These are phyloP conservation scores for Heliothis virescens DNA, from an alignment of 1,140 invertebrate genomes.

Conservation along the genomic window DNA sequence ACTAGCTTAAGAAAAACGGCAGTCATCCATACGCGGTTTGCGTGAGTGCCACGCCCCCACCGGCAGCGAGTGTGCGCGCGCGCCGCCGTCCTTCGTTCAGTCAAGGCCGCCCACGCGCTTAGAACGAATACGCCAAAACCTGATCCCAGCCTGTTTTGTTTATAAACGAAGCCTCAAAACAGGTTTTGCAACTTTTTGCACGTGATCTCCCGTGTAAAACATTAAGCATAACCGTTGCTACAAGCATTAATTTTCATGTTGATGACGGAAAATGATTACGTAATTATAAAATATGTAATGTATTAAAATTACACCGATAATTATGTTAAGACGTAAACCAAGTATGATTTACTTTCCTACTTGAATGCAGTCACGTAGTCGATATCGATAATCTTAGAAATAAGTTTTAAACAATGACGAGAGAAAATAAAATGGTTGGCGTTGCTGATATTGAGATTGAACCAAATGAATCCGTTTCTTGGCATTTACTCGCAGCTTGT, in stretches of 20 bases:
- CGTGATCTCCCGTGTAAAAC: slow-evolving; percentile 34
- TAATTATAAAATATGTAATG: slow-evolving; percentile 6
- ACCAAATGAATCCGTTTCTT: slow-evolving; percentile 57
- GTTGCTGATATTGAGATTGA: slow-evolving; percentile 40
- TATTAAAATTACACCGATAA: slow-evolving; percentile 6
- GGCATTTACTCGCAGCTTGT: slow-evolving; percentile 60
- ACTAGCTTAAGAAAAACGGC: slow-evolving; percentile 46
- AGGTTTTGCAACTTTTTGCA: slow-evolving; percentile 54
- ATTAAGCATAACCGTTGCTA: background rate
- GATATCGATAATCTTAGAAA: slow-evolving; percentile 28
- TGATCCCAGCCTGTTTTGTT: slow-evolving; percentile 60
- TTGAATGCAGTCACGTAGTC: slow-evolving; percentile 14
- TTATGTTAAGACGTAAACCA: slow-evolving; percentile 2
- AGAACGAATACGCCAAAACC: slow-evolving; percentile 57
- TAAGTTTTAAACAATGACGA: slow-evolving; percentile 49
- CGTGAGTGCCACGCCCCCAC: slow-evolving; percentile 65
- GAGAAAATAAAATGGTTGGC: slow-evolving; percentile 23
- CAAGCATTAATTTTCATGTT: slow-evolving; percentile 18
- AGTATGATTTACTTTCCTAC: background rate
- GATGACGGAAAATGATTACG: background rate
- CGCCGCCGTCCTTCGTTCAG: slow-evolving; percentile 71
- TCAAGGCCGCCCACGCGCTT: slow-evolving; percentile 74
- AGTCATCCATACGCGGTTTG: slow-evolving; percentile 46
- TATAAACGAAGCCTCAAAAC: slow-evolving; percentile 64
- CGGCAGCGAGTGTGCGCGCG: slow-evolving; percentile 55